phyloP scores from a whole-genome alignment of 2,797 vertebrate genomes.

The Eremophila alpestris region DNA sequence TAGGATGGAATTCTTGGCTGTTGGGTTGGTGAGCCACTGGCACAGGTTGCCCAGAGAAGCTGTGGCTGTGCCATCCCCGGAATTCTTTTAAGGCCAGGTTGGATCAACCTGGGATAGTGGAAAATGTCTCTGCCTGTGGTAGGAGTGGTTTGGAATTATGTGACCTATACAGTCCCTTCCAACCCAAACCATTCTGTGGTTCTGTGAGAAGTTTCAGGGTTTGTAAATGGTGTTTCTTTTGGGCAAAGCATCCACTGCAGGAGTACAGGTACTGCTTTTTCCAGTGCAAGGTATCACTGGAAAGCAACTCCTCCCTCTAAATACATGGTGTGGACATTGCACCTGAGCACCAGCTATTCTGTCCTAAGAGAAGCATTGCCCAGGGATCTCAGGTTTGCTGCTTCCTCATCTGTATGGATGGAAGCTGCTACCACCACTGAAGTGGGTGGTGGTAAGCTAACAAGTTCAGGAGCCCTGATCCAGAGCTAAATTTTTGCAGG shows the following conservation, averaged over 20 bases:
- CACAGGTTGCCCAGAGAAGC: background rate
- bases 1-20: background rate
- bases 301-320: background rate
- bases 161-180: background rate
- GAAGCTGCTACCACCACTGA: background rate
- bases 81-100: too few relatives aligned
- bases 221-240: background rate
- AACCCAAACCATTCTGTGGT: background rate
- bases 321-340: fast-evolving
- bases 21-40: background rate
- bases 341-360: background rate
- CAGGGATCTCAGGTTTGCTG: background rate
- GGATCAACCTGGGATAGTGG: background rate
- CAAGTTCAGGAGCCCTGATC: background rate
- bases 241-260: background rate
- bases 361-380: background rate
- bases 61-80: background rate
- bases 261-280: background rate
- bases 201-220: background rate
- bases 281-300: background rate
- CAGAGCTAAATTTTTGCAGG: background rate
- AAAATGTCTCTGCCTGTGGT: background rate
- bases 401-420: background rate
- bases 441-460: background rate
- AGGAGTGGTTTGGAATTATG: background rate